Evolutionary conservation across 2,888 invertebrate species (phyloP).

Genomic region (Ctena decussata): DNA sequence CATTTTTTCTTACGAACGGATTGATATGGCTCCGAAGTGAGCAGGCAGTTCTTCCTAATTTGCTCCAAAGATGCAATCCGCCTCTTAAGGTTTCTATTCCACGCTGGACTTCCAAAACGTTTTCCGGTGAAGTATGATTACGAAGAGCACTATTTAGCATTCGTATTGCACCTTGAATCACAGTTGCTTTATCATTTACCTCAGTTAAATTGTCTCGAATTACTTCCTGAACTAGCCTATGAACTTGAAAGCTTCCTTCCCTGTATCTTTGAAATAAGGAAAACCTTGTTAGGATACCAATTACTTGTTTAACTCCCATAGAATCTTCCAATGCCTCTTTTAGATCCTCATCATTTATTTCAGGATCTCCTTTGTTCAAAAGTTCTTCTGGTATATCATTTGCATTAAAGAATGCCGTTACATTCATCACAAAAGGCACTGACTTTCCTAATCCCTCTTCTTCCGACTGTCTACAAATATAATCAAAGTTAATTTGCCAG

Average conservation of each 20-base stretch:
- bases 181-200: neutral
- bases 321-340: neutral
- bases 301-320: constrained; percentile 25
- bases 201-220: constrained; percentile 33
- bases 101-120: neutral
- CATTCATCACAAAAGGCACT: constrained; percentile 35
- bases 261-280: constrained; percentile 32
- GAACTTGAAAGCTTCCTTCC: constrained; percentile 26
- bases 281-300: constrained; percentile 41
- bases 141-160: constrained; percentile 41
- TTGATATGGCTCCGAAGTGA: neutral
- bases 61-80: constrained; percentile 40
- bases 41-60: constrained; percentile 30
- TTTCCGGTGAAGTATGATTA: constrained; percentile 10
- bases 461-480: constrained; percentile 39
- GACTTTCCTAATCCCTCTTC: constrained; percentile 28
- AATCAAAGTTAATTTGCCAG: constrained; percentile 53
- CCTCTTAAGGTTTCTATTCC: neutral
- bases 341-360: constrained; percentile 23
- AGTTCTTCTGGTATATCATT: constrained; percentile 45
- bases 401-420: constrained; percentile 30
- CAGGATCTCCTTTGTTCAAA: constrained; percentile 32
- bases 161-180: constrained; percentile 28
- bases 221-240: constrained; percentile 56
- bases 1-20: neutral